These are phyloP conservation scores for Danaus melanippus DNA, from an alignment of 1,140 invertebrate genomes.

Conservation along the genomic window DNA sequence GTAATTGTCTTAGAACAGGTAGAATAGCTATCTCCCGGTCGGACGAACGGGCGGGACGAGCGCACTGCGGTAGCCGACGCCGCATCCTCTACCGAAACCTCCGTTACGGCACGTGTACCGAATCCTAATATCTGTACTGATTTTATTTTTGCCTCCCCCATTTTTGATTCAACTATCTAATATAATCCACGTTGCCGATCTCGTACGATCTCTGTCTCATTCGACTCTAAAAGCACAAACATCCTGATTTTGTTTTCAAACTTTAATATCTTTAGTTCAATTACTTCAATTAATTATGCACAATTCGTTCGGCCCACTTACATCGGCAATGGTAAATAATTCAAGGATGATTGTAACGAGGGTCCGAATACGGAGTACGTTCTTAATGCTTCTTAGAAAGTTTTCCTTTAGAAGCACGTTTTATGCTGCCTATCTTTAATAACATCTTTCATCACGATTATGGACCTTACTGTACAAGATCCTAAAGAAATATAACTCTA, in stretches of 20 bases:
- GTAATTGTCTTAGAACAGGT: slow-evolving; percentile 64
- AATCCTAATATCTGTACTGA: slow-evolving; percentile 65
- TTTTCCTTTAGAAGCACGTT: slow-evolving; percentile 34
- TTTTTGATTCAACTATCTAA: slow-evolving; percentile 64
- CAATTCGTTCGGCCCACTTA: slow-evolving; percentile 48
- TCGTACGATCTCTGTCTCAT: slow-evolving; percentile 14
- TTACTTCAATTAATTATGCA: slow-evolving; percentile 48
- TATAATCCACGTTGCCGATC: slow-evolving; percentile 25
- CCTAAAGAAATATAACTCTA: too few relatives aligned
- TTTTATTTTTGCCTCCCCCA: slow-evolving; percentile 64
- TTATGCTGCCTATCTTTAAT: slow-evolving; percentile 38
- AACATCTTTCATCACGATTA: too few relatives aligned
- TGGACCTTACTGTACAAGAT: too few relatives aligned
- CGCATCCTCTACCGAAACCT: slow-evolving; percentile 51
- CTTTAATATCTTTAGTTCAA: slow-evolving; percentile 8
- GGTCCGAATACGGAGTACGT: slow-evolving; percentile 41
- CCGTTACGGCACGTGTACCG: slow-evolving; percentile 57
- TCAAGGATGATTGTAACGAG: slow-evolving; percentile 47
- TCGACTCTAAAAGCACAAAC: slow-evolving; percentile 12
- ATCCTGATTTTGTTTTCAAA: slow-evolving; percentile 30
- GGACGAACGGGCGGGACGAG: slow-evolving; percentile 36
- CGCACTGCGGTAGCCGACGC: slow-evolving; percentile 54
- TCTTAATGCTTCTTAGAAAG: slow-evolving; percentile 35
- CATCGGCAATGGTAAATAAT: slow-evolving; percentile 52
- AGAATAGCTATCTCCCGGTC: slow-evolving; percentile 35